Base-by-base conservation (phyloP, 2,888 invertebrate species). In the Luperina testacea region DNA sequence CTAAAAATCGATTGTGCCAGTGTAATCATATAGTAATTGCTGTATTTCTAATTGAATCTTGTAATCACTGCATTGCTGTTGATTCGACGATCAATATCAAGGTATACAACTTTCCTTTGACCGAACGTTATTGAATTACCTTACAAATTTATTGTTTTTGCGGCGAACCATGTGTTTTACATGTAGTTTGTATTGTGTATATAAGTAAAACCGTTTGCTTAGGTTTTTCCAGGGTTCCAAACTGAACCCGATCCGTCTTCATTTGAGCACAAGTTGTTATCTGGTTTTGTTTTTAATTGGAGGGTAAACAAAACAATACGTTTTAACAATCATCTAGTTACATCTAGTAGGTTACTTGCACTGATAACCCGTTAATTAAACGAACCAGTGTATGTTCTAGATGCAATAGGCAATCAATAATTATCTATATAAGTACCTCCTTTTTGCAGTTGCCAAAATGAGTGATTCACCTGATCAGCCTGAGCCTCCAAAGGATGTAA, bases 401-500 rank as follows among this genome's bases (percentile, higher is more conserved):
- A 73, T 72, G 13, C 51, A 72, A 45, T 5, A 53, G 32, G 20
- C 27, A 48, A 20, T 32, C 32, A 48, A 17, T 65, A 32, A 38
- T 63, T 42, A 48, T 17, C 8, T 32, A 20, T 9, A 45, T 32
- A n/a, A n/a, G n/a, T n/a, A 72, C 70, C 51, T 85, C 68, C 24
- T 72, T 75, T 71, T 88, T 87, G n/a, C 87, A 89, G 90, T 81
- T 81, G 53, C 81, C 82, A 94, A 85, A 82, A 97, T 97, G 96
- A 93, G 95, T 93, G 96, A 96, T 88, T 94, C 95, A 85, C 90
- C 91, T 78, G 94, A 96, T 83, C 96, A 96, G 81, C 96, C 95
- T 87, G 97, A 96, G 67, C 95, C 95, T 20, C 95, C 96, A 84
- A 96, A 95, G 88, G 96, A 96, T 93, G 96, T 96, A 80, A 88